Evolutionary conservation across 1,140 invertebrate genomes (phyloP), one percentile per base, ranked within the genome.

Genomic region (Microplitis demolitor): DNA sequence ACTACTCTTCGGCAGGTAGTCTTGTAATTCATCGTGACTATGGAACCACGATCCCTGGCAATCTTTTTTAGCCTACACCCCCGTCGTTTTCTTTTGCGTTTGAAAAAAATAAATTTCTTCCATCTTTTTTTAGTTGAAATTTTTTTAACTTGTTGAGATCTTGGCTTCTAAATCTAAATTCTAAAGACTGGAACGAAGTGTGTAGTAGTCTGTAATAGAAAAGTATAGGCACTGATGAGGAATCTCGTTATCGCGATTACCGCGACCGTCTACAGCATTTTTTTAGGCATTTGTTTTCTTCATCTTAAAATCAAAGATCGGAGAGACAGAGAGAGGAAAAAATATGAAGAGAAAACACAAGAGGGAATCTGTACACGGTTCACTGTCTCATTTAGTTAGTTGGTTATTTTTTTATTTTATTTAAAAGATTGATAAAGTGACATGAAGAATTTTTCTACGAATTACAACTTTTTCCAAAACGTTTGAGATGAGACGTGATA

Each of bases 1-100:
- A 61, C 37, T 64, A 64, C 62, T 64, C 64, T 67, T 67, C 64
- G 60, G 71, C 72, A 75, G 76, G 68, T 79, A 77, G 6, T 71
- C 69, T 75, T 74, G 71, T 79, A 81, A 72, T 67, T 72, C 64
- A 72, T 67, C 64, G 71, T 64, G 54, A 72, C 71, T 51, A 34
- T 51, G 64, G 31, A 58, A 61, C 66, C 6, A 58, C 53, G 24
- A 14, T 33, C 34, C 45, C 13, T 31, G 14, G 66, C 45, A 31
- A 24, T 45, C 69, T 62, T 71, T 72, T 72, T 63, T 66, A 39
- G 24, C 11, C 35, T 39, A 67, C 50, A 51, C 37, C 39, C 33
- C 39, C 54, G 69, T 72, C 37, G 61, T 31, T 54, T 70, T 73
- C 24, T 66, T 74, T 51, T 33, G 34, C 24, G 24, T 24, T 24